phyloP scores from a whole-genome alignment of 2,888 invertebrate genomes.

The Coenonympha glycerion region DNA sequence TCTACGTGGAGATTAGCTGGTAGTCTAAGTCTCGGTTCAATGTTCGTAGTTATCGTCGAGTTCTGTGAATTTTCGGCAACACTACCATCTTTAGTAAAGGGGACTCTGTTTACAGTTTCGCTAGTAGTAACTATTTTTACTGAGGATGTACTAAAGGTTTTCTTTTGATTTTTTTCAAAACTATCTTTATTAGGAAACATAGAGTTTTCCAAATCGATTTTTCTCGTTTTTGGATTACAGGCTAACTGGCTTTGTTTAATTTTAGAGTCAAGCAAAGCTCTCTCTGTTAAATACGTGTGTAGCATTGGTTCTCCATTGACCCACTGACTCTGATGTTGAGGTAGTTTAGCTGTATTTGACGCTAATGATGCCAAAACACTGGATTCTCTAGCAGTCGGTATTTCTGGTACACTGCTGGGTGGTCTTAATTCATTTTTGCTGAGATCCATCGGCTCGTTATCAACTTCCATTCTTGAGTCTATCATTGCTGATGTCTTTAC shows the following conservation, averaged over 20 bases:
- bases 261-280: slow-evolving; percentile 81
- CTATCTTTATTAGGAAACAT: slow-evolving; percentile 43
- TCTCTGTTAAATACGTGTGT: slow-evolving; percentile 83
- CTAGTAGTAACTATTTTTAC: slow-evolving; percentile 33
- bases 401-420: slow-evolving; percentile 61
- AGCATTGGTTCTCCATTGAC: slow-evolving; percentile 79
- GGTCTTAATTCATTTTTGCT: slow-evolving; percentile 62
- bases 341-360: slow-evolving; percentile 78
- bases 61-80: slow-evolving; percentile 33
- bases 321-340: slow-evolving; percentile 75
- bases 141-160: slow-evolving; percentile 14
- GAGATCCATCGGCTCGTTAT: slow-evolving; percentile 74
- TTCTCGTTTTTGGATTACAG: slow-evolving; percentile 53
- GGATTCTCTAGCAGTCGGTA: slow-evolving; percentile 78
- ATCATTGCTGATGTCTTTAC: slow-evolving; percentile 41
- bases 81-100: slow-evolving; percentile 38
- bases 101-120: slow-evolving; percentile 34
- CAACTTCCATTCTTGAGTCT: slow-evolving; percentile 56
- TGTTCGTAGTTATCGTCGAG: slow-evolving; percentile 24
- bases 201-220: slow-evolving; percentile 54
- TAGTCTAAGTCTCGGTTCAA: slow-evolving; percentile 42
- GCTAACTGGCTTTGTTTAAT: slow-evolving; percentile 81
- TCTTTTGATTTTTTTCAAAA: slow-evolving; percentile 18
- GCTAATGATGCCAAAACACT: slow-evolving; percentile 78
- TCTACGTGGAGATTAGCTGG: slow-evolving; percentile 56